A percentile compares a stretch with the other conserved stretches of the same genome.
Evolutionary conservation across 2,797 vertebrate species (phyloP).

Genomic region (Cryptoblepharus egeriae): DNA sequence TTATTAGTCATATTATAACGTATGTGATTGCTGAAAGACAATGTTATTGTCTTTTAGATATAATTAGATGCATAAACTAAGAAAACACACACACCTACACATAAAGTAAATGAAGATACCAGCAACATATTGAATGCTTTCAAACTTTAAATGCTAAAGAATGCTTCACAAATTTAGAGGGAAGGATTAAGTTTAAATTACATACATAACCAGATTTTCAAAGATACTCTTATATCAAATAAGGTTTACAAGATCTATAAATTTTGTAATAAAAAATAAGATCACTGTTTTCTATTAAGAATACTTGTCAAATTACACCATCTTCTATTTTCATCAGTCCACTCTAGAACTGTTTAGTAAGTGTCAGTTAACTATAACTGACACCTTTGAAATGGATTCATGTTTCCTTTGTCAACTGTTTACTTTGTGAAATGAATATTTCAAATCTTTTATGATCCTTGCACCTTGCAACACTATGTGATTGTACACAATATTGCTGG

Average conservation of each 20-base stretch:
- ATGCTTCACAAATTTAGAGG: neutral
- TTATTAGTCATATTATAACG: neutral
- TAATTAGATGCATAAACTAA: slow-evolving; percentile 4
- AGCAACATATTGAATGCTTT: neutral
- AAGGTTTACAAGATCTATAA: slow-evolving; percentile 8
- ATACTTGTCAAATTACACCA: neutral
- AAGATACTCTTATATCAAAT: neutral
- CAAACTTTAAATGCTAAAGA: neutral
- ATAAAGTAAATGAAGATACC: neutral
- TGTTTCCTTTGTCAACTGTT: neutral
- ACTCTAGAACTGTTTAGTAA: neutral
- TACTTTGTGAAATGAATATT: slow-evolving; percentile 3
- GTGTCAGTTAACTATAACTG: neutral
- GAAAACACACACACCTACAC: neutral
- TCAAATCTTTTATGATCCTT: neutral
- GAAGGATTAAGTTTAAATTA: neutral
- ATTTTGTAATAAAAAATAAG: neutral
- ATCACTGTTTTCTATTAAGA: slow-evolving; percentile 10
- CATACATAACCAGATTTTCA: neutral
- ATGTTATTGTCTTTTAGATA: neutral
- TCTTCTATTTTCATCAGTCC: neutral
- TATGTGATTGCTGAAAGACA: neutral
- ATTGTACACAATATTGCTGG: neutral
- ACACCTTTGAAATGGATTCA: neutral
- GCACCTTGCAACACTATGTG: slow-evolving; percentile 11